These are phyloP conservation scores for Clarias batrachus DNA, from an alignment of 2,113 vertebrate genomes.

Conservation along the genomic window DNA sequence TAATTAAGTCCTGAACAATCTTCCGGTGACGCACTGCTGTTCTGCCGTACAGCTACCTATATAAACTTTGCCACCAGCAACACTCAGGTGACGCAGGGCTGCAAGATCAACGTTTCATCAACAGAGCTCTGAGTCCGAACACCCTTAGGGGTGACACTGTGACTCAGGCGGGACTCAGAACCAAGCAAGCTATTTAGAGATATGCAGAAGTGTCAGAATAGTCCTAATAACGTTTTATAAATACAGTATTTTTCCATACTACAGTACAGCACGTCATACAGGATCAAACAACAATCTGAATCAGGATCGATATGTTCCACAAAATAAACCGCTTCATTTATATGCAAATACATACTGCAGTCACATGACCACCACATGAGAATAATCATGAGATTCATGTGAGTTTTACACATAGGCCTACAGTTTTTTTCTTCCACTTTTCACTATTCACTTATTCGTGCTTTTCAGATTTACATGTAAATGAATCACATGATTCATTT, in stretches of 20 bases:
- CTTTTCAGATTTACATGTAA: not conserved
- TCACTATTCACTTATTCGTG: not conserved
- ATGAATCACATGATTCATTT: not conserved
- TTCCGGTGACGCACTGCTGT: not conserved
- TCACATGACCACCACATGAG: not conserved
- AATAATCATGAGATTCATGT: not conserved
- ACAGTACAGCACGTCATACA: not conserved
- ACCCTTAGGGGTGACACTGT: constrained; percentile 12
- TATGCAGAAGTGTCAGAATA: not conserved
- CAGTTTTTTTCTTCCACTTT: no score
- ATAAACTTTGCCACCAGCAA: not conserved
- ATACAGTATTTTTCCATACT: not conserved
- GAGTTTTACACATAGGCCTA: not conserved
- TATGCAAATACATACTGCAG: not conserved
- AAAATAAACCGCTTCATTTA: not conserved
- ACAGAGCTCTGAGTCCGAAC: constrained; percentile 26
- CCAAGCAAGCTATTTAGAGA: not conserved
- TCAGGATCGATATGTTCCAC: not conserved
- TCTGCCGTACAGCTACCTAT: not conserved
- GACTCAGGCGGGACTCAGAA: constrained; percentile 24
- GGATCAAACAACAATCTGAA: not conserved
- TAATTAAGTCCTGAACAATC: not conserved
- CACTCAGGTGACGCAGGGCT: not conserved
- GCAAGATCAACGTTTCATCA: constrained; percentile 7
- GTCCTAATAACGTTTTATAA: not conserved